Conservation (phyloP, 2,888 invertebrate species). For the Orthonychiurus folsomi region DNA sequence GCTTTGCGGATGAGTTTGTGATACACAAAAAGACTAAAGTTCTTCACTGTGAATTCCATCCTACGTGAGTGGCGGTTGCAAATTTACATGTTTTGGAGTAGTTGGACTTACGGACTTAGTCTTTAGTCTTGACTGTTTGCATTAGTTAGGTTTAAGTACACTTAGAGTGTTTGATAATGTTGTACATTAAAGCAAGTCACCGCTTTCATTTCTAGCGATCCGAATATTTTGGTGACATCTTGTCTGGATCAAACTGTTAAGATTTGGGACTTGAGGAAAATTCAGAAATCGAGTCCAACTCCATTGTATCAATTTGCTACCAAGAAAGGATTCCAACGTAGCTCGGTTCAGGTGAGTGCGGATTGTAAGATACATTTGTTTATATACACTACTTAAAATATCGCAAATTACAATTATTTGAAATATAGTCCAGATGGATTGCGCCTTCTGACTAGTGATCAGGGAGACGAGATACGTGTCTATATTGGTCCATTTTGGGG, state of each 20-base stretch:
- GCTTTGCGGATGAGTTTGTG: neutral
- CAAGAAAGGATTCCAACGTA: conserved; percentile 26
- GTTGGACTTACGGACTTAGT: no score
- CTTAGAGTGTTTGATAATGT: no score
- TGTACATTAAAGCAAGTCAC: no score
- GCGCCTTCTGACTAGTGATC: conserved; percentile 36
- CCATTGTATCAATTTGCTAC: conserved; percentile 17
- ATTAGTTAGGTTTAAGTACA: no score
- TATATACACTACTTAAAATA: no score
- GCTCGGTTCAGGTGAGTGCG: conserved; percentile 26
- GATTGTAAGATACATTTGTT: neutral
- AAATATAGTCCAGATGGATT: conserved; percentile 23
- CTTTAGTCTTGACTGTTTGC: no score
- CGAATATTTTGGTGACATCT: conserved; percentile 30
- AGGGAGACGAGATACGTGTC: conserved; percentile 32
- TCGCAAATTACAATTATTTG: no score
- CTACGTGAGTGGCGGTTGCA: conserved; percentile 18
- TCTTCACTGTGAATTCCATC: conserved; percentile 35
- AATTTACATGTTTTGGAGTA: no score
- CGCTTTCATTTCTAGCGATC: conserved; percentile 20
- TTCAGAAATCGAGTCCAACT: conserved; percentile 15
- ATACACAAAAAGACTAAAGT: conserved; percentile 32
- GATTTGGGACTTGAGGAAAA: conserved; percentile 36
- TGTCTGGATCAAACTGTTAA: conserved; percentile 17
- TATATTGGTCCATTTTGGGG: conserved; percentile 31